Base-by-base conservation (phyloP, 1,140 invertebrate species). In the Chrysopa pallens region DNA sequence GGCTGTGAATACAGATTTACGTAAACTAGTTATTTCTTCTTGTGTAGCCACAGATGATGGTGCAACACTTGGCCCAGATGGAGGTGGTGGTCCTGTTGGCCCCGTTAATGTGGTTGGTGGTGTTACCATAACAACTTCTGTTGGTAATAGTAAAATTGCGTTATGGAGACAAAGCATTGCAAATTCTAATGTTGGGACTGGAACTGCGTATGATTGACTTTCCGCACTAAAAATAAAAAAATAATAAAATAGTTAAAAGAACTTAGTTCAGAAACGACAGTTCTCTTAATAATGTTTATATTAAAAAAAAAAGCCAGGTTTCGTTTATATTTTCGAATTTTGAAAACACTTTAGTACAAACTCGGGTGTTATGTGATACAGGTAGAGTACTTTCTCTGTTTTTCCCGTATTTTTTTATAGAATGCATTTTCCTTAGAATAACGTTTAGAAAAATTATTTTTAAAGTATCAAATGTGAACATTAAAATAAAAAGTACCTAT, bases 151-250 rank as follows among this genome's bases (percentile, higher is more conserved):
- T 38, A 72, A 68, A 9, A 85, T 60, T 11, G 89, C 86, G 68
- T 93, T 95, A 48, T 80, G 76, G 36, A 95, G 56, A 61, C 89
- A 94, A 6, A 93, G 56, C 8, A 78, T 76, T 8, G 81, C 88
- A 70, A 94, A 95, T 61, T 92, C 85, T 38, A 95, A 60, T n/a
- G 82, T 87, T 4, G 87, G 69, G 36, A 84, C 76, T 38, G 88
- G 88, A 44, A 90, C 82, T 2, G 84, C 83, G 55, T 76, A 80
- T 1, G 78, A 82, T 51, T 82, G 70, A 35, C 73, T 72, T 48
- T 80, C 70, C 6, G 58, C 49, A 46, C 65, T 64, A 44, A 43
- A 9, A 33, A 15, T 39, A n/a, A n/a, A n/a, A n/a, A n/a, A n/a
- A n/a, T n/a, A n/a, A n/a, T n/a, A n/a, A n/a, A n/a, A n/a, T n/a